Percentiles rank a stretch among this genome's conserved stretches.
phyloP scores from a whole-genome alignment of 2,797 vertebrate species.

The Eidolon dupreanum region DNA sequence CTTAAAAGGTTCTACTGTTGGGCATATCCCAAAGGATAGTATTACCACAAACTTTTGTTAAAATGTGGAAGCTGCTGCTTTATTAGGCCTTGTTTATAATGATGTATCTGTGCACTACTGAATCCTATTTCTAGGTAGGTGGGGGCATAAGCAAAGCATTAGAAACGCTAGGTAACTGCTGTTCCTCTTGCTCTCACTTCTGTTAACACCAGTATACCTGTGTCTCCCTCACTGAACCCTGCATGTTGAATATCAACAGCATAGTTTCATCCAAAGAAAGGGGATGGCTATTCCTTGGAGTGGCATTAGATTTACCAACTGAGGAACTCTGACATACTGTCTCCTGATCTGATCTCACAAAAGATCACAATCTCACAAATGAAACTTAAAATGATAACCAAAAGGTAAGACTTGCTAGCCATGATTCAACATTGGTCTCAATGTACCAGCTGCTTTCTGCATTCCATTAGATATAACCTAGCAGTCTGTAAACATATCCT shows the following conservation, averaged over 20 bases:
- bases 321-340: neutral
- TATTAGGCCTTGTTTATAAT: constrained; percentile 71
- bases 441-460: neutral
- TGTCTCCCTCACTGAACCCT: constrained; percentile 63
- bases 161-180: constrained; percentile 55
- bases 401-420: neutral
- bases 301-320: constrained; percentile 55
- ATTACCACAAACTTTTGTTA: neutral
- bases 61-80: constrained; percentile 64
- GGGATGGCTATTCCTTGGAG: constrained; percentile 49
- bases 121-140: constrained; percentile 21
- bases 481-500: neutral
- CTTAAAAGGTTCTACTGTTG: constrained; percentile 78
- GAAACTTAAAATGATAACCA: neutral
- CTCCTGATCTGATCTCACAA: neutral
- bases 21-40: neutral
- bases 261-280: constrained; percentile 28
- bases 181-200: constrained; percentile 67
- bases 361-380: neutral
- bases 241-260: constrained; percentile 59
- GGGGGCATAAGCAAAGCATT: constrained; percentile 1
- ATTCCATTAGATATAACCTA: neutral
- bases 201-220: constrained; percentile 62
- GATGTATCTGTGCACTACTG: constrained; percentile 54
- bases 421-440: neutral